Conservation (phyloP, 2,888 invertebrate genomes). For the Scaptomyza parva region DNA sequence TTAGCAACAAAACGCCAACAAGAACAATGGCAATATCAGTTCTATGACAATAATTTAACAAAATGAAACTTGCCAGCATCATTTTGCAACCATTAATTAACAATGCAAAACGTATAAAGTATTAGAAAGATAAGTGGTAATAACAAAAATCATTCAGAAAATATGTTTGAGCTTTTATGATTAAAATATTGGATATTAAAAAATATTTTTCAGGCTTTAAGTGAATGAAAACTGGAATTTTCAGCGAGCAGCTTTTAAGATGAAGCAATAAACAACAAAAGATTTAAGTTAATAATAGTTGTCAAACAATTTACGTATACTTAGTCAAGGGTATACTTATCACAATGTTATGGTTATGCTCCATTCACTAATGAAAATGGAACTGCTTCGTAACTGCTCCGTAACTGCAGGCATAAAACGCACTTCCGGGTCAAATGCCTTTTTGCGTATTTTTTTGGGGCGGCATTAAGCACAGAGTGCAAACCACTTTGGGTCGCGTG, state of each 20-base stretch:
- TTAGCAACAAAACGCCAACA: conserved; percentile 62
- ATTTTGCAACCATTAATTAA: conserved; percentile 70
- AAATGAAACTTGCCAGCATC: conserved; percentile 53
- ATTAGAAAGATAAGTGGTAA: conserved; percentile 17
- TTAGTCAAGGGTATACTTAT: conserved; percentile 2
- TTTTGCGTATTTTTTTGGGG: conserved; percentile 21
- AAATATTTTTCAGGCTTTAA: background rate
- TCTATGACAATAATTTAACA: conserved; percentile 38
- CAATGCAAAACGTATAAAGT: conserved; percentile 40
- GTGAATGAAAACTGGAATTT: background rate
- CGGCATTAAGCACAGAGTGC: conserved; percentile 34
- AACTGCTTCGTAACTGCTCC: conserved; percentile 27
- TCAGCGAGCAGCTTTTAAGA: too few relatives aligned
- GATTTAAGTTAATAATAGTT: conserved; percentile 14
- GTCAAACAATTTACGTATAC: conserved; percentile 3
- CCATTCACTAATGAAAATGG: conserved; percentile 32
- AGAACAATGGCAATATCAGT: conserved; percentile 9
- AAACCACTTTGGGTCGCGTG: conserved; percentile 33
- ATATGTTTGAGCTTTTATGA: conserved; percentile 8
- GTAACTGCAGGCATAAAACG: conserved; percentile 22
- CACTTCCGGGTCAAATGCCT: conserved; percentile 57
- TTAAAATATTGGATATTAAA: conserved; percentile 10
- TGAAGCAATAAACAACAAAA: background rate
- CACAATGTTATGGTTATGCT: conserved; percentile 16
- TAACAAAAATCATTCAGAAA: conserved; percentile 34